phyloP scores from a whole-genome alignment of 2,113 vertebrate species.

The Orthonyx spaldingii region DNA sequence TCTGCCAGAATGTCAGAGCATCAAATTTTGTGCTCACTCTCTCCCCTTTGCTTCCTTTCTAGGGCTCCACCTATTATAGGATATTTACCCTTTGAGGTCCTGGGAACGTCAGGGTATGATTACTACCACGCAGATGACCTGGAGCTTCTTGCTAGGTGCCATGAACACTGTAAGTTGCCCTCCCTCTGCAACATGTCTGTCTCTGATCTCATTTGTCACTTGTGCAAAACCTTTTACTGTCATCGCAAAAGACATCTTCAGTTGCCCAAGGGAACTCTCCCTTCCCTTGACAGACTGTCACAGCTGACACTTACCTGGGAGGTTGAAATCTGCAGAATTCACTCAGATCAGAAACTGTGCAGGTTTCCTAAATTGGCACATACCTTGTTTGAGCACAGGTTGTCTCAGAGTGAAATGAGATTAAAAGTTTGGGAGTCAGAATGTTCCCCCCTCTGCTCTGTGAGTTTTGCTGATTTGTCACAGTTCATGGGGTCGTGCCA shows the following conservation, averaged over 20 bases:
- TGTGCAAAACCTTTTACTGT: background rate
- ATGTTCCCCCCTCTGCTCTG: background rate
- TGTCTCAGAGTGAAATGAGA: background rate
- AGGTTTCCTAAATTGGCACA: background rate
- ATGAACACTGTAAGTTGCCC: constrained; percentile 81
- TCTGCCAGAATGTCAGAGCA: background rate
- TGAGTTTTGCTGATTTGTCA: background rate
- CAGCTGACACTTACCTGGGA: background rate
- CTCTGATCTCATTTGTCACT: background rate
- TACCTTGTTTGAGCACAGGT: background rate
- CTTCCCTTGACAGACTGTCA: background rate
- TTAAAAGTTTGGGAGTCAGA: background rate
- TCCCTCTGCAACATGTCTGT: background rate
- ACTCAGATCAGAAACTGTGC: background rate
- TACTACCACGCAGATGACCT: constrained; percentile 90
- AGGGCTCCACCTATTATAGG: constrained; percentile 86
- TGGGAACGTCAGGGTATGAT: constrained; percentile 87
- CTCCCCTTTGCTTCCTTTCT: constrained; percentile 42
- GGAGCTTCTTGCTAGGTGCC: constrained; percentile 86
- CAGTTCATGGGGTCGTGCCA: background rate
- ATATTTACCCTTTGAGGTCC: constrained; percentile 89
- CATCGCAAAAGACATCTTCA: background rate
- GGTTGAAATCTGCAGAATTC: background rate
- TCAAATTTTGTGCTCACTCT: background rate
- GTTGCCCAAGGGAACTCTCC: background rate